Percentiles rank a stretch among this genome's conserved stretches.
Conservation (phyloP, 1,140 invertebrate genomes). For the Pachypeltis micranthus region DNA sequence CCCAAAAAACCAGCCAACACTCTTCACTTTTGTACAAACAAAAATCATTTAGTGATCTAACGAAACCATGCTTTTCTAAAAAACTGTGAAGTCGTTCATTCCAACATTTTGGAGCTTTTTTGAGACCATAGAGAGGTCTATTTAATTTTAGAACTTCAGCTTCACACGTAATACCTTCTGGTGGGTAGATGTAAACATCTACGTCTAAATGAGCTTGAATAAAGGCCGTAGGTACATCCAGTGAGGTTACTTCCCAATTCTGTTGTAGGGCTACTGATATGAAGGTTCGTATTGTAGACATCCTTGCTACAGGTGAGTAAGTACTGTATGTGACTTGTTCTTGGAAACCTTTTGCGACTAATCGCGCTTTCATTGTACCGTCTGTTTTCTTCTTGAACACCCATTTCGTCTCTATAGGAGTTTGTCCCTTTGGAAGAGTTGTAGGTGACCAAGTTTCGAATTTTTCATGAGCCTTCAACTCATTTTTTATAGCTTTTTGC, state of each 20-base stretch:
- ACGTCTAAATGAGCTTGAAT: too few relatives aligned
- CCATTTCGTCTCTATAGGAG: not conserved
- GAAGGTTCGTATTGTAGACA: not conserved
- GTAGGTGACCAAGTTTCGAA: not conserved
- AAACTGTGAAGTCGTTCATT: too few relatives aligned
- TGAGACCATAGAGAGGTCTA: too few relatives aligned
- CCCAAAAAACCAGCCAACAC: too few relatives aligned
- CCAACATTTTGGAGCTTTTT: too few relatives aligned
- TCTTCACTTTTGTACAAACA: too few relatives aligned
- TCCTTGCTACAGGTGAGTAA: not conserved
- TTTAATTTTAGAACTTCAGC: too few relatives aligned
- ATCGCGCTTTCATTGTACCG: not conserved
- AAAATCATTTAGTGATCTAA: too few relatives aligned
- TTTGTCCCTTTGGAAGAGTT: not conserved
- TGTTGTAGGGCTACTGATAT: not conserved
- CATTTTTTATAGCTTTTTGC: not conserved
- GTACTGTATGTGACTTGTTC: not conserved
- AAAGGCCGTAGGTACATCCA: not conserved
- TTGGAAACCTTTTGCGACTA: not conserved
- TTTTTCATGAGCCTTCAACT: not conserved
- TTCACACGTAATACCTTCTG: too few relatives aligned
- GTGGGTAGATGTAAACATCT: too few relatives aligned
- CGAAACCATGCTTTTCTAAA: too few relatives aligned
- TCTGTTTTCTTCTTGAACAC: not conserved
- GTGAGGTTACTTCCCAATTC: not conserved